A percentile compares a stretch with the other conserved stretches of the same genome.
phyloP scores from a whole-genome alignment of 2,113 vertebrate species.

The Rutilus rutilus region DNA sequence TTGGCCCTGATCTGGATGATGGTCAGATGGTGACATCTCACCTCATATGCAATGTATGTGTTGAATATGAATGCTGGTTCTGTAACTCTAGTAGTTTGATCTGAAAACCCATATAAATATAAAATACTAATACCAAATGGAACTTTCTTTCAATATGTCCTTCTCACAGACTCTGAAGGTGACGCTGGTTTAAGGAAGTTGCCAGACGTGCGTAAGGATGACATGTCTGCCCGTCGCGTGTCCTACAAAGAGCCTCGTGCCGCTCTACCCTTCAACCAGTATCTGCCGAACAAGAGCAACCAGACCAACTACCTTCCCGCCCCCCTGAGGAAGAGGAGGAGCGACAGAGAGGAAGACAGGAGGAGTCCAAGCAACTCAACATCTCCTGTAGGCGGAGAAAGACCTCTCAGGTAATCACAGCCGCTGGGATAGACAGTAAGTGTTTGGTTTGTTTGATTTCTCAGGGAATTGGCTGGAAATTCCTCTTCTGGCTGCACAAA shows the following conservation, averaged over 20 bases:
- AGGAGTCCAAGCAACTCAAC: conserved; percentile 85
- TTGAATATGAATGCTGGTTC: background rate
- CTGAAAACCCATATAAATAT: background rate
- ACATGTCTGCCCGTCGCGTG: conserved; percentile 91
- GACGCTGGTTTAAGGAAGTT: conserved; percentile 86
- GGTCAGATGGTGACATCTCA: background rate
- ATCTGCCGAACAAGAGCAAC: conserved; percentile 94
- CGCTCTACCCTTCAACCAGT: conserved; percentile 95
- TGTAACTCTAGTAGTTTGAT: background rate
- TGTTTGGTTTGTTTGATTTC: background rate
- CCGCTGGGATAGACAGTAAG: background rate
- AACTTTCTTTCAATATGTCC: conserved; percentile 7
- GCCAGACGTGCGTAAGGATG: conserved; percentile 94
- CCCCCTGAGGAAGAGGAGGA: conserved; percentile 84
- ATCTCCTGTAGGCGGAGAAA: conserved; percentile 77
- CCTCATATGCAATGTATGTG: background rate
- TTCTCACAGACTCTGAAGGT: conserved; percentile 83
- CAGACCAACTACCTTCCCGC: conserved; percentile 86
- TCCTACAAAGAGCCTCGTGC: conserved; percentile 86
- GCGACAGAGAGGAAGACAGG: conserved; percentile 85
- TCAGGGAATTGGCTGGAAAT: background rate
- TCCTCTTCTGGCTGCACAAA: background rate
- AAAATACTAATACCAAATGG: background rate
- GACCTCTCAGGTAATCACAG: conserved; percentile 82
- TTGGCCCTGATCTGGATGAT: background rate